Percentiles rank a stretch among this genome's conserved stretches.
Evolutionary conservation across 1,140 invertebrate genomes (phyloP).

Genomic region (Fopius arisanus): DNA sequence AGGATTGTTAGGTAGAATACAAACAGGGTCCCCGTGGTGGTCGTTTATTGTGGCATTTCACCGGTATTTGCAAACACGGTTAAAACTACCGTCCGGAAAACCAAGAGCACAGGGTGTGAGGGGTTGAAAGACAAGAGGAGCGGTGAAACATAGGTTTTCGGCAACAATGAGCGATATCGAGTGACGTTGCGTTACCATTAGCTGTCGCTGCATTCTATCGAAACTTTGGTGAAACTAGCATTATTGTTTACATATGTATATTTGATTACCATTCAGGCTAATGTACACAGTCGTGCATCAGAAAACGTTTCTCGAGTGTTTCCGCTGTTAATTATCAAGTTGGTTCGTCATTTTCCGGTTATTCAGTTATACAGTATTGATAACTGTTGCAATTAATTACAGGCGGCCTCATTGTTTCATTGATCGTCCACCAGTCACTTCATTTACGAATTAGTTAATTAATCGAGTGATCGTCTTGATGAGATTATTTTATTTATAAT

Average conservation of each 20-base stretch:
- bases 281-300: background rate
- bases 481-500: background rate
- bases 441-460: too few relatives aligned
- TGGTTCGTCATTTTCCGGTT: background rate
- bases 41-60: slow-evolving; percentile 25
- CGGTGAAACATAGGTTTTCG: background rate
- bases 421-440: too few relatives aligned
- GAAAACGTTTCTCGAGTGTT: background rate
- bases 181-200: slow-evolving; percentile 6
- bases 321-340: background rate
- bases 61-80: slow-evolving; percentile 12
- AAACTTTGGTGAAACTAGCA: background rate
- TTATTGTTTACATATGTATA: slow-evolving; percentile 6
- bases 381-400: background rate
- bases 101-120: background rate
- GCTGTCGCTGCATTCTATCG: background rate
- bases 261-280: background rate
- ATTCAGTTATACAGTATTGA: background rate
- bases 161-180: slow-evolving; percentile 12
- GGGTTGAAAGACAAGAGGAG: background rate
- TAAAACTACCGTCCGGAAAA: slow-evolving; percentile 7
- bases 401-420: too few relatives aligned
- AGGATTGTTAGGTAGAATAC: slow-evolving; percentile 17
- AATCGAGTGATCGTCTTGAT: background rate
- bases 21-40: slow-evolving; percentile 19